Percentiles rank a stretch among this genome's conserved stretches.
Conservation (phyloP, 1,140 invertebrate species). For the Heliconius congener region DNA sequence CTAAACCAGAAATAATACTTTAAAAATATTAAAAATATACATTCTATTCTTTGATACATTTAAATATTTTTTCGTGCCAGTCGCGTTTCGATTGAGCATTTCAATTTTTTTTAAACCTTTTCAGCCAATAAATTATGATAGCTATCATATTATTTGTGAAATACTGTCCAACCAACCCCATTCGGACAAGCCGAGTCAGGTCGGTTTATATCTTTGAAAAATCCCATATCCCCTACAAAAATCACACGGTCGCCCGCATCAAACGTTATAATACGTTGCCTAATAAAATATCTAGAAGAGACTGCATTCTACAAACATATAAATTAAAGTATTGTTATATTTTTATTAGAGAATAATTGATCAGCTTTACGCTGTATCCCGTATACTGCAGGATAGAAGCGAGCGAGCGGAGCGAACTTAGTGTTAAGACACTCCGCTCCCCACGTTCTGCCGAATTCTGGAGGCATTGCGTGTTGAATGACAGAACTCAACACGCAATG, state of each 20-base stretch:
- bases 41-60: too few species aligned
- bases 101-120: not conserved
- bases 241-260: conserved; percentile 74
- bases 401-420: too few species aligned
- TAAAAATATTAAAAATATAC: too few species aligned
- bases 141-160: conserved; percentile 3
- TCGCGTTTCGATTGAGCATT: not conserved
- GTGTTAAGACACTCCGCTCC: too few species aligned
- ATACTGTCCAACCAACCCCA: conserved; percentile 37
- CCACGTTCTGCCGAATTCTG: too few species aligned
- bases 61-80: too few species aligned
- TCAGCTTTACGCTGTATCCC: too few species aligned
- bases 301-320: not conserved
- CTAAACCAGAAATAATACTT: too few species aligned
- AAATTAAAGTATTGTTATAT: not conserved
- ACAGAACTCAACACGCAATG: too few species aligned
- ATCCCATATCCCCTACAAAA: conserved; percentile 74
- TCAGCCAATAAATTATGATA: conserved; percentile 1
- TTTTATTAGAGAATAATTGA: not conserved
- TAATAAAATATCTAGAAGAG: conserved; percentile 42
- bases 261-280: conserved; percentile 53
- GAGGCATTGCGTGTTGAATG: too few species aligned
- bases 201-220: conserved; percentile 68
- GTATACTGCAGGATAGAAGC: too few species aligned
- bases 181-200: conserved; percentile 61